phyloP scores from a whole-genome alignment of 1,140 invertebrate species.

The Ylistrum balloti region DNA sequence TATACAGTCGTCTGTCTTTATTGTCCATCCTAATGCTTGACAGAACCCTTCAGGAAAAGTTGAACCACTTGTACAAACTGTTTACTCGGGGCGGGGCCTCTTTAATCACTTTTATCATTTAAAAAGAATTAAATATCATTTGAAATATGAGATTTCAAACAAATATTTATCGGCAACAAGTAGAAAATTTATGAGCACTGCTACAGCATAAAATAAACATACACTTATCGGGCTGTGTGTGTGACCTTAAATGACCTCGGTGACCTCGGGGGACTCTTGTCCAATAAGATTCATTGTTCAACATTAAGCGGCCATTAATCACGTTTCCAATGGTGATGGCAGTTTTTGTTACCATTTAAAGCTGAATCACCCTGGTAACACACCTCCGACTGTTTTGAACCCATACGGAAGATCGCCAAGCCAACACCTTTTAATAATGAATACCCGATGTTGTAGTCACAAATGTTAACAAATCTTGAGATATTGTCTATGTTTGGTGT shows the following conservation, averaged over 20 bases:
- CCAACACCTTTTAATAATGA: no score
- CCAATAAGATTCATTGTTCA: background rate
- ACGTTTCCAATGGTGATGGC: background rate
- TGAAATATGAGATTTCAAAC: conserved; percentile 6
- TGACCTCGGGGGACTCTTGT: background rate
- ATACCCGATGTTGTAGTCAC: no score
- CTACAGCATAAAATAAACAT: background rate
- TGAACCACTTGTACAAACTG: background rate
- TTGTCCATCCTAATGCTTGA: background rate
- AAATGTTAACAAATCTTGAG: no score
- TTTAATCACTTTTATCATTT: background rate
- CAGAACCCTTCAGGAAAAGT: background rate
- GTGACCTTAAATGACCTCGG: background rate
- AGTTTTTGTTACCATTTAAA: no score
- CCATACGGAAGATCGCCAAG: no score
- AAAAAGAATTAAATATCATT: conserved; percentile 31
- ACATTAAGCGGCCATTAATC: background rate
- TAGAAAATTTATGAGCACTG: background rate
- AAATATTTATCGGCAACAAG: background rate
- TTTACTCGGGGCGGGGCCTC: background rate
- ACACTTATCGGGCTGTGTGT: background rate
- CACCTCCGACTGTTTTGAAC: no score
- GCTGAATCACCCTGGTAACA: no score
- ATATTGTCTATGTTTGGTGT: no score
- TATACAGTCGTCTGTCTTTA: background rate